Evolutionary conservation across 2,888 invertebrate genomes (phyloP), one percentile per base, ranked within the genome.

Genomic region (Ophion ventricosus): DNA sequence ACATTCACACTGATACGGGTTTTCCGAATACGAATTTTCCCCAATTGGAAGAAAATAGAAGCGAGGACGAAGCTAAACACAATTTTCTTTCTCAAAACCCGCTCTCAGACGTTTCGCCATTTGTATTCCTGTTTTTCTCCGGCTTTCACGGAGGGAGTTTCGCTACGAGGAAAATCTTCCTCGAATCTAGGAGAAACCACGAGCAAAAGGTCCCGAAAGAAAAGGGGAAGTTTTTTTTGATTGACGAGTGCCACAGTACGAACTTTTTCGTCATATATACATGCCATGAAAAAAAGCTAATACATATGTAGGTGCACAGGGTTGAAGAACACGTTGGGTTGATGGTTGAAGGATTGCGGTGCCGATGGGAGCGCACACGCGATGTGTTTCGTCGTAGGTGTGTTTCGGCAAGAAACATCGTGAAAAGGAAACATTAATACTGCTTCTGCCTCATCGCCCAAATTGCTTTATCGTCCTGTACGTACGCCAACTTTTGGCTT

Each of bases 381-480:
- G 78, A 81, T 73, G 80, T 81, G 49, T 63, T 57, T 80, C 74
- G 69, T 63, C 49, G 77, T 78, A 77, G 61, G 74, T 66, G 72
- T 72, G 66, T 54, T 43, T 54, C 17, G 63, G 70, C 66, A 17
- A 56, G 72, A 81, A 61, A 72, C 64, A 57, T 66, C 23, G 73
- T 35, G 66, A 66, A 69, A 70, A 77, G 84, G 77, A 74, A 84
- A 69, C 84, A 78, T 84, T 78, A 74, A 84, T 84, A 81, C 78
- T 76, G 61, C 35, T 84, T 81, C 78, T 75, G 77, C 76, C 23
- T 78, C 78, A 78, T 81, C 81, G 64, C 78, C 78, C 70, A 84
- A 84, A 81, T 78, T 84, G 81, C 84, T 84, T 78, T 78, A 78
- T 84, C 84, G 81, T 20, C 59, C 73, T 74, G 77, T 49, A 64